Base-by-base conservation (phyloP, 2,797 vertebrate genomes). In the Myripristis jacobus region DNA sequence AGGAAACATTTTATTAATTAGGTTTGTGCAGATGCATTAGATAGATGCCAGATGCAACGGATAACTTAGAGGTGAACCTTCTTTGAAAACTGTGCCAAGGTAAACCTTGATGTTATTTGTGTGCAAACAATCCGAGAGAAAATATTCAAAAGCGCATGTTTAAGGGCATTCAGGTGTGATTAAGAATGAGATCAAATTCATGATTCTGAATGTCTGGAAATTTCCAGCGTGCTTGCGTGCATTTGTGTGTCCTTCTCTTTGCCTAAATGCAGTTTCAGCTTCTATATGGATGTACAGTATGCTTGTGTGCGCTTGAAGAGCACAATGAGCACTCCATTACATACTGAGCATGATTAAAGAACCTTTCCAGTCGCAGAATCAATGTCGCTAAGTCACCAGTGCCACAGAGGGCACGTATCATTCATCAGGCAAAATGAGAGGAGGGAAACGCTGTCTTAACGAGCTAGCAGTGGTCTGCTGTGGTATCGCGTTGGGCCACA, bases 401-500 rank as follows among this genome's bases (percentile, higher is more conserved):
- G 69, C 75, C 66, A 63, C 73, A 38, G 81, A 77, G 70, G 75
- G 43, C 61, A 73, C 67, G n/a, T 82, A 81, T 89, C 81, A 84
- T 81, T 86, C 80, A 88, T 89, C 82, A 80, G 78, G 58, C 65
- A 55, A 59, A 81, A 83, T 51, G 75, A 75, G 78, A 79, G 79
- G 13, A 66, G 71, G 65, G 27, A 63, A 63, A 76, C 64, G 46
- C 51, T 55, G 19, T 47, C 74, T 83, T 89, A 90, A 89, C 54
- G 63, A 90, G 85, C 68, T 56, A 59, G 72, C 70, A 0, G 44
- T 18, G 47, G 70, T 79, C 68, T 56, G 57, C 66, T 16, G 68
- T 25, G 58, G 79, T 90, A 92, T 92, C 90, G 44, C 78, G 3
- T 55, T 19, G 51, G 61, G 70, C 87, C 91, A 91, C 83, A 77